phyloP scores from a whole-genome alignment of 30 jellyfish, hydroid and myxozoan genomes.

The Turritopsis rubra region DNA sequence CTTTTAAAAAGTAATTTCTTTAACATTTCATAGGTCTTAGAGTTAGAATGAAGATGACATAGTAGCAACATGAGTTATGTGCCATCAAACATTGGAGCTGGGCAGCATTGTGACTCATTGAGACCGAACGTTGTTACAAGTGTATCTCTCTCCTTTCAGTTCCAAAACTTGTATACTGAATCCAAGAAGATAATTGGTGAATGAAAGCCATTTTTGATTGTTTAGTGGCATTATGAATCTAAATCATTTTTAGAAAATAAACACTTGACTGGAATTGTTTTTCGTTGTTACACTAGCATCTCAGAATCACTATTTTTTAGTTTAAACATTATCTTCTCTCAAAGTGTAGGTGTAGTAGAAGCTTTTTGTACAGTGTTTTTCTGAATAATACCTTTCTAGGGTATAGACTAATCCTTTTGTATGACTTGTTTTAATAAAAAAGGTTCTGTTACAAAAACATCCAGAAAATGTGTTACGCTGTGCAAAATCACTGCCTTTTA shows the following conservation, averaged over 20 bases:
- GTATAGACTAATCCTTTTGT: no score
- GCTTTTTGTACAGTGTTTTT: background rate
- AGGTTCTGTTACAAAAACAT: no score
- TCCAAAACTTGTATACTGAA: background rate
- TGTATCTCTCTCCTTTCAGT: background rate
- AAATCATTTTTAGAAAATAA: background rate
- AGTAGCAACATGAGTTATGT: background rate
- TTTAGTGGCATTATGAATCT: background rate
- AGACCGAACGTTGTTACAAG: background rate
- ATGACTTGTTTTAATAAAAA: no score
- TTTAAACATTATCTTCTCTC: background rate
- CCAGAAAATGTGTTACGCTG: no score
- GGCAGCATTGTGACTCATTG: background rate
- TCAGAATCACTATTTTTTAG: background rate
- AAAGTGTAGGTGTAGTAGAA: background rate
- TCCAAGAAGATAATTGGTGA: background rate
- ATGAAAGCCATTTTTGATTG: background rate
- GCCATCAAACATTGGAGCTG: background rate
- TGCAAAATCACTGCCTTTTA: no score
- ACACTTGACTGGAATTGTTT: background rate
- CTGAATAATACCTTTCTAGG: background rate
- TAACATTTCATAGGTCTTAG: background rate
- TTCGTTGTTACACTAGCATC: background rate
- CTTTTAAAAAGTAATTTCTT: background rate
- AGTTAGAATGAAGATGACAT: background rate